These are phyloP conservation scores for Lamproptera curius DNA, from an alignment of 2,888 invertebrate species.

Conservation along the genomic window DNA sequence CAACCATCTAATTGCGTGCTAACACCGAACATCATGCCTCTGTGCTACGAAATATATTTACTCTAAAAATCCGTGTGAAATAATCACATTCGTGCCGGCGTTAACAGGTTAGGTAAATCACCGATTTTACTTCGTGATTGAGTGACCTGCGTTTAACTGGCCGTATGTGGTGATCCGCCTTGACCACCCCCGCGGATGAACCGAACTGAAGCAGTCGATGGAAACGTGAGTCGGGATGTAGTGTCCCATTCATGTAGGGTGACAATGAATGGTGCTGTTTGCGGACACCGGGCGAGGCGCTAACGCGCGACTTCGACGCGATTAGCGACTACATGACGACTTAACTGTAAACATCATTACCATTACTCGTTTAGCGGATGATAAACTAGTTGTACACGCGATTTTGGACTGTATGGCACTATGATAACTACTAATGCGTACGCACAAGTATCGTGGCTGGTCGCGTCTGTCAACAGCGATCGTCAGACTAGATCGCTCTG, in stretches of 20 bases:
- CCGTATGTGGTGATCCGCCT: constrained; percentile 1
- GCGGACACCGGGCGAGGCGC: constrained; percentile 75
- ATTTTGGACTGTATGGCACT: constrained; percentile 31
- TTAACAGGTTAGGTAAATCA: background rate
- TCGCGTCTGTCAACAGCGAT: constrained; percentile 52
- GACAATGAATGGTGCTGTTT: constrained; percentile 71
- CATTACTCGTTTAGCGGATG: constrained; percentile 44
- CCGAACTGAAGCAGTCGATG: constrained; percentile 26
- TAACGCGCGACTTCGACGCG: constrained; percentile 66
- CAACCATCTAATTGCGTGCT: background rate
- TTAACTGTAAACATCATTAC: constrained; percentile 75
- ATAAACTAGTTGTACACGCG: constrained; percentile 21
- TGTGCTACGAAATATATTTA: background rate
- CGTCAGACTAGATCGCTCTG: constrained; percentile 65
- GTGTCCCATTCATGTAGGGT: constrained; percentile 54
- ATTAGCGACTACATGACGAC: constrained; percentile 70
- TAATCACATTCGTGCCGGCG: background rate
- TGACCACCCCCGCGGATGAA: constrained; percentile 27
- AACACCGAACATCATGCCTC: background rate
- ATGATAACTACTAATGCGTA: constrained; percentile 26
- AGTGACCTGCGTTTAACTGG: background rate
- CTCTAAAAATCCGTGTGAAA: background rate
- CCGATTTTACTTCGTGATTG: background rate
- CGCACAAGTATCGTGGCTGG: constrained; percentile 24
- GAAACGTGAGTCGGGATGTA: constrained; percentile 38